phyloP scores from a whole-genome alignment of 2,113 vertebrate genomes.

The Neotragus moschatus region DNA sequence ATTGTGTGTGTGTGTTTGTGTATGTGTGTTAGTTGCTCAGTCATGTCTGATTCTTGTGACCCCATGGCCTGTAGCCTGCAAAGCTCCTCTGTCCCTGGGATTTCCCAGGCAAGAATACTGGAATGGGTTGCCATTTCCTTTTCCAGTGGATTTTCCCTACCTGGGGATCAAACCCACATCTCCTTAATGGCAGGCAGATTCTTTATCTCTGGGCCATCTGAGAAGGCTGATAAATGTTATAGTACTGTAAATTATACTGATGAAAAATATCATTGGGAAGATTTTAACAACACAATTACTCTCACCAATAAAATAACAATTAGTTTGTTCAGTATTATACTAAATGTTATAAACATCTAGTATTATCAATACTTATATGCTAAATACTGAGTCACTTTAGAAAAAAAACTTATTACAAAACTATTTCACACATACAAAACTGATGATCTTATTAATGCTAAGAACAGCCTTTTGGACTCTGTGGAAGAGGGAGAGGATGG shows the following conservation, averaged over 20 bases:
- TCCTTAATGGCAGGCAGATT: neutral
- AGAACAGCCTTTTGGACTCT: no score
- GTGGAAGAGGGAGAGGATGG: no score
- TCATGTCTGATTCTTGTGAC: neutral
- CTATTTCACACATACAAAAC: neutral
- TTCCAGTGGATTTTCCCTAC: neutral
- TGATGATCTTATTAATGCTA: neutral
- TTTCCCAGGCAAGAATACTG: neutral
- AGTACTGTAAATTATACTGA: neutral
- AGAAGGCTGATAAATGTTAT: neutral
- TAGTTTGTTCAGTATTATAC: neutral
- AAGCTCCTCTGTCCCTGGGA: neutral
- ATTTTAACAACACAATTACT: slow-evolving; percentile 55
- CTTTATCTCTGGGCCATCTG: neutral
- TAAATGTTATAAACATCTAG: slow-evolving; percentile 46
- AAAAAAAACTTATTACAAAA: neutral
- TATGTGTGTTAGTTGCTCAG: neutral
- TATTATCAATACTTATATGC: neutral
- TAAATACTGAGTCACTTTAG: neutral
- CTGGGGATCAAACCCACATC: neutral
- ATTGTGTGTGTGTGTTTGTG: neutral
- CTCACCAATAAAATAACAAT: slow-evolving; percentile 36
- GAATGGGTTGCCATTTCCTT: neutral
- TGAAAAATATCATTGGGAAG: slow-evolving; percentile 12
- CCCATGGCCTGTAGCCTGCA: neutral